Percentiles rank a stretch among this genome's conserved stretches.
Conservation (phyloP, 2,888 invertebrate species). For the Melolontha melolontha region DNA sequence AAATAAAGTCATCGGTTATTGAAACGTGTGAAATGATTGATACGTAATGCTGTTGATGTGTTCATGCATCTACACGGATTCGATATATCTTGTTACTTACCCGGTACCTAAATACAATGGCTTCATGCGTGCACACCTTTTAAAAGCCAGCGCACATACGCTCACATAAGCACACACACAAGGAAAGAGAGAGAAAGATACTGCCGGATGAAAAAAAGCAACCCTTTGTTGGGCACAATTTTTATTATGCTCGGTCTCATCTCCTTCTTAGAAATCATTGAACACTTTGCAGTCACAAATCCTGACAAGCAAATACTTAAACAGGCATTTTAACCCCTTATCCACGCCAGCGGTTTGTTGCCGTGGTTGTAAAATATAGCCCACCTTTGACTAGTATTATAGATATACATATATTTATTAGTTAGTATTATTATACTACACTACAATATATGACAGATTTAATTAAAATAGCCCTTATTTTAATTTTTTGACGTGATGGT, state of each 20-base stretch:
- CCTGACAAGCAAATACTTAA: constrained; percentile 31
- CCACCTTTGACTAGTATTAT: background rate
- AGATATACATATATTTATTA: too few relatives aligned
- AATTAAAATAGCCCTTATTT: too few relatives aligned
- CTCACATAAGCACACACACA: constrained; percentile 46
- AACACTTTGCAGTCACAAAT: constrained; percentile 27
- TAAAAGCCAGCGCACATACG: constrained; percentile 50
- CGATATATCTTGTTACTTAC: constrained; percentile 57
- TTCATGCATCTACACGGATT: constrained; percentile 43
- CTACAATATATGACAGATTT: too few relatives aligned
- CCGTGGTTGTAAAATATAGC: constrained; percentile 6
- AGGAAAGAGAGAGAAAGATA: constrained; percentile 44
- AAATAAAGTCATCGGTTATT: constrained; percentile 53
- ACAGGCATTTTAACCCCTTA: background rate
- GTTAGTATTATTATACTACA: too few relatives aligned
- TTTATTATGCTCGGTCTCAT: constrained; percentile 50
- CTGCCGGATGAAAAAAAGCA: constrained; percentile 53
- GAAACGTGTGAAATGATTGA: constrained; percentile 64
- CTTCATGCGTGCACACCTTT: constrained; percentile 60
- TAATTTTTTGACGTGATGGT: too few relatives aligned
- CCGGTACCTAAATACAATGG: constrained; percentile 60
- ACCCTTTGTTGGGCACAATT: constrained; percentile 59
- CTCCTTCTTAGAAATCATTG: constrained; percentile 39
- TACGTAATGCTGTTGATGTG: constrained; percentile 61
- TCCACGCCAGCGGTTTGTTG: constrained; percentile 6